A percentile compares a stretch with the other conserved stretches of the same genome.
Conservation (phyloP, 2,113 vertebrate species). For the Macaca nemestrina region DNA sequence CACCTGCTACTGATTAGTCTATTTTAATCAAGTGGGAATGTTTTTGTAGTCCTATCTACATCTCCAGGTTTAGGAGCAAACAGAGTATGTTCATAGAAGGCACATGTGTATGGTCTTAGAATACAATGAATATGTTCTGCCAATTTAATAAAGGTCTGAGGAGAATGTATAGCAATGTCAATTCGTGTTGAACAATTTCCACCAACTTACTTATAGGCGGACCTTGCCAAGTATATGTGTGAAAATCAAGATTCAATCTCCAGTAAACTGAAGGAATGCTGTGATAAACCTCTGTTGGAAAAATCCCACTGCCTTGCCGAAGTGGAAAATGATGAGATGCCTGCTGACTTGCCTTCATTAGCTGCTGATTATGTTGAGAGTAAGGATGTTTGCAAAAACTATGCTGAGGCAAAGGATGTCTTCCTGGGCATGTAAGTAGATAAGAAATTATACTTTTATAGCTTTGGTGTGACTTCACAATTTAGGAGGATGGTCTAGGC, state of each 20-base stretch:
- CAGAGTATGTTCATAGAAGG: neutral
- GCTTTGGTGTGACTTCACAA: neutral
- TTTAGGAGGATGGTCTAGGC: neutral
- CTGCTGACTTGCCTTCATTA: constrained; percentile 57
- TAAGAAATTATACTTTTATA: fast-evolving
- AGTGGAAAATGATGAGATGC: constrained; percentile 46
- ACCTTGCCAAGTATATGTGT: constrained; percentile 64
- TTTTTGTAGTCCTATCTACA: neutral
- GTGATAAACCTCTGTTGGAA: constrained; percentile 64
- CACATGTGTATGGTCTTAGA: neutral
- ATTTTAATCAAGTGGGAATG: neutral
- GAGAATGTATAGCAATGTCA: neutral
- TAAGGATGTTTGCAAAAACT: constrained; percentile 81
- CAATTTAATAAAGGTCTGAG: neutral
- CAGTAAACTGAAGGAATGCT: constrained; percentile 79
- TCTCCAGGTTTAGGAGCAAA: neutral
- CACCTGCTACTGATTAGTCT: neutral
- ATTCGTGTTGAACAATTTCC: neutral
- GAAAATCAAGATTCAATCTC: constrained; percentile 75
- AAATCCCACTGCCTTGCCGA: constrained; percentile 69
- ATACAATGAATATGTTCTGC: neutral
- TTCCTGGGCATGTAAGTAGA: constrained; percentile 83
- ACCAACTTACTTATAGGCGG: constrained; percentile 63
- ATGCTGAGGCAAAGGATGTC: constrained; percentile 41
- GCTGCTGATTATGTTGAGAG: constrained; percentile 56